Conservation (phyloP, 2,113 vertebrate genomes). For the Tamias sibiricus region DNA sequence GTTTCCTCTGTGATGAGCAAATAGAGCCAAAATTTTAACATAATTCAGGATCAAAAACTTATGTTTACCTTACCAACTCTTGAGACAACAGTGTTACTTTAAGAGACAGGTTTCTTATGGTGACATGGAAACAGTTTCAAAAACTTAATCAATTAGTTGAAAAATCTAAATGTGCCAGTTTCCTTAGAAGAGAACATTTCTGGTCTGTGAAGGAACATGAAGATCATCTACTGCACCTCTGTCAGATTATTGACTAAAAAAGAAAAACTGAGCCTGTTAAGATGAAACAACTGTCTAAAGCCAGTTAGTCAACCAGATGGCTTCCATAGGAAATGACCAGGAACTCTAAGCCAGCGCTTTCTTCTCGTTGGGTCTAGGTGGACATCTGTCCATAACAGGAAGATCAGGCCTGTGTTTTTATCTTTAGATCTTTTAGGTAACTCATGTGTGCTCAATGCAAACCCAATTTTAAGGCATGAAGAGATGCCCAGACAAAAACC, state of each 20-base stretch:
- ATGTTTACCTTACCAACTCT: not conserved
- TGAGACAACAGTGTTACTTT: not conserved
- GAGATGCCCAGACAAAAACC: slow-evolving; percentile 62
- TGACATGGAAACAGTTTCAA: not conserved
- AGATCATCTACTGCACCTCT: not conserved
- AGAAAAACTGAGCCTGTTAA: not conserved
- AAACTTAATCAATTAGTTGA: not conserved
- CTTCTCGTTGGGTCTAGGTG: not conserved
- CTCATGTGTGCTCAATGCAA: slow-evolving; percentile 37
- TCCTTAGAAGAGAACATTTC: not conserved
- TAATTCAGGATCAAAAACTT: not conserved
- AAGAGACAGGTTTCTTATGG: not conserved
- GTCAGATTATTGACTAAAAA: not conserved
- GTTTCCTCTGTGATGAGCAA: not conserved
- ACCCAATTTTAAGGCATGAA: slow-evolving; percentile 56
- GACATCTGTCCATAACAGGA: not conserved
- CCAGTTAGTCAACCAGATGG: not conserved
- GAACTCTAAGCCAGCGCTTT: not conserved
- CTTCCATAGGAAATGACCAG: not conserved
- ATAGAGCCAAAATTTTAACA: not conserved
- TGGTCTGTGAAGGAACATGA: not conserved
- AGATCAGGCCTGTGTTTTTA: slow-evolving; percentile 38
- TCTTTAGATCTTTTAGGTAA: slow-evolving; percentile 52
- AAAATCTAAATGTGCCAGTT: not conserved
- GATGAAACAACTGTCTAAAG: not conserved